Percentiles rank a stretch among this genome's conserved stretches.
Conservation (phyloP, 1,140 invertebrate species). For the Leguminivora glycinivorella region DNA sequence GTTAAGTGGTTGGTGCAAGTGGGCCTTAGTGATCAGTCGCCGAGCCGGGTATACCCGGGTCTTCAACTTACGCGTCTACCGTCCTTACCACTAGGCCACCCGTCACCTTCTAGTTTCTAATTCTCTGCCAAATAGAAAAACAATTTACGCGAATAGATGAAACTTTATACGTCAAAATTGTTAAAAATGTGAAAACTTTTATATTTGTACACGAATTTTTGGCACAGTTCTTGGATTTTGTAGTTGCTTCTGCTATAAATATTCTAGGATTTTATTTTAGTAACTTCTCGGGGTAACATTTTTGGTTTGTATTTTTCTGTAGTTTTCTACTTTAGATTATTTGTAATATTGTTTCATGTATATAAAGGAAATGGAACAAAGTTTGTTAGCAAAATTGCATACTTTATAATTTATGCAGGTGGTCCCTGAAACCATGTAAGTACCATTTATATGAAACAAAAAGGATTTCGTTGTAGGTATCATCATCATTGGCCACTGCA, state of each 20-base stretch:
- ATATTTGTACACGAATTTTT: background rate
- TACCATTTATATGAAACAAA: too few species aligned
- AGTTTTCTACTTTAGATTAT: background rate
- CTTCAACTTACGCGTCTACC: too few species aligned
- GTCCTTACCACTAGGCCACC: too few species aligned
- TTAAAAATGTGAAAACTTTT: background rate
- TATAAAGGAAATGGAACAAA: too few species aligned
- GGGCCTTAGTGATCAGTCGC: too few species aligned
- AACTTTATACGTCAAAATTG: background rate
- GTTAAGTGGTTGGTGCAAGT: too few species aligned
- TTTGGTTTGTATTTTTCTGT: background rate
- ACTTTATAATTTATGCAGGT: too few species aligned
- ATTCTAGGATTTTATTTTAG: background rate
- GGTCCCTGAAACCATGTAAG: too few species aligned
- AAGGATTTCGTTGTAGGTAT: too few species aligned
- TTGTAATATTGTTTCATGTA: background rate
- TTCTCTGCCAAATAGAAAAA: background rate
- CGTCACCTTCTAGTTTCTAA: background rate
- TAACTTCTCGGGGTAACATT: background rate
- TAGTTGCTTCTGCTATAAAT: background rate
- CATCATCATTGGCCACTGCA: too few species aligned
- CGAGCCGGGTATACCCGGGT: too few species aligned
- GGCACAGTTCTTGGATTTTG: background rate
- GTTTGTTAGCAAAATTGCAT: too few species aligned
- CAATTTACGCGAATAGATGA: background rate